phyloP scores from a whole-genome alignment of 2,888 invertebrate genomes.

The Sesia bembeciformis region DNA sequence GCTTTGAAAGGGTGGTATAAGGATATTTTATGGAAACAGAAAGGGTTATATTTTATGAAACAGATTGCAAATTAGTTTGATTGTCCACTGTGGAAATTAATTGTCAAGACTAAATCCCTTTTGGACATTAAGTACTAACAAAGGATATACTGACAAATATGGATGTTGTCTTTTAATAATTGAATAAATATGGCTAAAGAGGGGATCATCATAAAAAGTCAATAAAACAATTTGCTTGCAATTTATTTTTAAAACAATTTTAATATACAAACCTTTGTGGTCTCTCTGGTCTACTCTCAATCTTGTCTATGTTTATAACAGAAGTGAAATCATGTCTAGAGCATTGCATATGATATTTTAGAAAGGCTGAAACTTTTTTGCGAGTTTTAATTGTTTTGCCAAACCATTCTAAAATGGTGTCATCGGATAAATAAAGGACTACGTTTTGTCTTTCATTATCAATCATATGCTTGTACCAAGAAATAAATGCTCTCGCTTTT shows the following conservation, averaged over 20 bases:
- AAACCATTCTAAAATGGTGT: constrained; percentile 77
- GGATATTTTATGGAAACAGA: too few relatives aligned
- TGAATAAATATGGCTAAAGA: too few relatives aligned
- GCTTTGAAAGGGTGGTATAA: too few relatives aligned
- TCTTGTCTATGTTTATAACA: constrained; percentile 52
- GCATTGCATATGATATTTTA: constrained; percentile 70
- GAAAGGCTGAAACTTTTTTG: constrained; percentile 71
- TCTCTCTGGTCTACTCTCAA: constrained; percentile 36
- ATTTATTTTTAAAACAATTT: background rate
- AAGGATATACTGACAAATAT: too few relatives aligned
- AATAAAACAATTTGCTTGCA: too few relatives aligned
- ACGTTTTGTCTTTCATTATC: constrained; percentile 66
- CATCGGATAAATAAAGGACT: constrained; percentile 61
- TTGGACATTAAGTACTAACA: too few relatives aligned
- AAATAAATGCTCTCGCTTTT: constrained; percentile 52
- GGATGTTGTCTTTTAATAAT: too few relatives aligned
- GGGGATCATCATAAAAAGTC: too few relatives aligned
- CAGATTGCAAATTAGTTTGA: too few relatives aligned
- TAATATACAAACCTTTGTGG: constrained; percentile 36
- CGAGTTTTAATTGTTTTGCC: constrained; percentile 75
- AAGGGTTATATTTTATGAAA: too few relatives aligned
- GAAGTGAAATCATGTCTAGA: constrained; percentile 65
- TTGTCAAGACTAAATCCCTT: too few relatives aligned
- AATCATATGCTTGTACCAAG: constrained; percentile 63
- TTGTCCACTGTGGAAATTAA: too few relatives aligned